phyloP scores from a whole-genome alignment of 2,113 vertebrate species.

The Crotophaga sulcirostris region DNA sequence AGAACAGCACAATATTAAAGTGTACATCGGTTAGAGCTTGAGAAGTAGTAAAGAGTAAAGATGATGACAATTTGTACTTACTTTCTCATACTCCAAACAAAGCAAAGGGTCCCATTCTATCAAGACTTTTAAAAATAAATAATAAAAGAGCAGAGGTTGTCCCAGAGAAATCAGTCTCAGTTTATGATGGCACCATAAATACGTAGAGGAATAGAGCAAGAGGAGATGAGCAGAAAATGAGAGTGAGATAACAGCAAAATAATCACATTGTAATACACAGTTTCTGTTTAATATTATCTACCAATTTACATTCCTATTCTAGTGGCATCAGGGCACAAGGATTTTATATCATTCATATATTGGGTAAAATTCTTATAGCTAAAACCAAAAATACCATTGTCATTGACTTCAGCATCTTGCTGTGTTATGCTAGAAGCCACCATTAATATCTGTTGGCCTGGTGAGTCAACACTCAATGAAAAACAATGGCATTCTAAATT shows the following conservation, averaged over 20 bases:
- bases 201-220: neutral
- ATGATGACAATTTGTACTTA: neutral
- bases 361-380: neutral
- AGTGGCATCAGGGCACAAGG: neutral
- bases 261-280: neutral
- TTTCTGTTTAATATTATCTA: neutral
- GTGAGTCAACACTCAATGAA: neutral
- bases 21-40: neutral
- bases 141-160: neutral
- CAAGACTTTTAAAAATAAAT: neutral
- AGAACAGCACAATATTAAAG: neutral
- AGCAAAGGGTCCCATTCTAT: neutral
- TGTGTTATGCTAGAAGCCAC: neutral
- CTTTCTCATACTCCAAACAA: neutral
- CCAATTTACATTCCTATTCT: neutral
- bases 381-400: neutral
- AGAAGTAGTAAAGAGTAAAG: neutral
- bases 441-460: neutral
- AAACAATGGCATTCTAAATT: neutral
- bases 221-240: neutral
- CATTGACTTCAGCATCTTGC: neutral
- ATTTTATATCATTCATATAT: neutral
- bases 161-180: neutral
- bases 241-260: neutral
- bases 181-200: neutral